Conservation (phyloP, 2,888 invertebrate genomes). For the Oxystoma pomonae region DNA sequence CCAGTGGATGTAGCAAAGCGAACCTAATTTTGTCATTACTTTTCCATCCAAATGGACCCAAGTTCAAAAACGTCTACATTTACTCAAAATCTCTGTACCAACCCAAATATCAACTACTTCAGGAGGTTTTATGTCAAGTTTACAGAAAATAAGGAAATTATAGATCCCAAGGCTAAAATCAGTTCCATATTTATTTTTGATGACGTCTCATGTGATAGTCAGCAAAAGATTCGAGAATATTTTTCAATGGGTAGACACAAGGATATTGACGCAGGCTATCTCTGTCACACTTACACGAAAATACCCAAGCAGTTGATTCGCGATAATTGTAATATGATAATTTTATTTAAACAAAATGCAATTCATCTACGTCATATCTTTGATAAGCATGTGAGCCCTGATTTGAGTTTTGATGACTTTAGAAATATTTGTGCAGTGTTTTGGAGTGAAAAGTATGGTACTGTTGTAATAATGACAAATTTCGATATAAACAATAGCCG, state of each 20-base stretch:
- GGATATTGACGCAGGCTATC: slow-evolving; percentile 15
- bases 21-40: slow-evolving; percentile 13
- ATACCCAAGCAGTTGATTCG: slow-evolving; percentile 35
- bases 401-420: slow-evolving; percentile 33
- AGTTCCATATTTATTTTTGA: slow-evolving; percentile 23
- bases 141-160: slow-evolving; percentile 14
- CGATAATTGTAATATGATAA: slow-evolving; percentile 40
- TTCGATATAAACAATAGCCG: neutral
- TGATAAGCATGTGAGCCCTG: slow-evolving; percentile 25
- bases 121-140: too few relatives aligned
- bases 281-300: slow-evolving; percentile 15
- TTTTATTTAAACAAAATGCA: slow-evolving; percentile 41
- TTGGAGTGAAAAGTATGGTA: slow-evolving; percentile 27
- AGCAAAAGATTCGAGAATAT: slow-evolving; percentile 18
- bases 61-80: slow-evolving; percentile 22
- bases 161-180: slow-evolving; percentile 16
- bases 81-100: slow-evolving; percentile 25
- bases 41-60: slow-evolving; percentile 13
- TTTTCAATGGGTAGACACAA: slow-evolving; percentile 22
- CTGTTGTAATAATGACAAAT: neutral
- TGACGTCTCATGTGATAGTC: slow-evolving; percentile 19
- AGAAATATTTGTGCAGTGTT: slow-evolving; percentile 33
- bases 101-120: slow-evolving; percentile 22
- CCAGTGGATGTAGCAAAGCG: slow-evolving; percentile 11
- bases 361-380: slow-evolving; percentile 37